phyloP scores from a whole-genome alignment of 1,140 invertebrate species.

The Psix sp. region DNA sequence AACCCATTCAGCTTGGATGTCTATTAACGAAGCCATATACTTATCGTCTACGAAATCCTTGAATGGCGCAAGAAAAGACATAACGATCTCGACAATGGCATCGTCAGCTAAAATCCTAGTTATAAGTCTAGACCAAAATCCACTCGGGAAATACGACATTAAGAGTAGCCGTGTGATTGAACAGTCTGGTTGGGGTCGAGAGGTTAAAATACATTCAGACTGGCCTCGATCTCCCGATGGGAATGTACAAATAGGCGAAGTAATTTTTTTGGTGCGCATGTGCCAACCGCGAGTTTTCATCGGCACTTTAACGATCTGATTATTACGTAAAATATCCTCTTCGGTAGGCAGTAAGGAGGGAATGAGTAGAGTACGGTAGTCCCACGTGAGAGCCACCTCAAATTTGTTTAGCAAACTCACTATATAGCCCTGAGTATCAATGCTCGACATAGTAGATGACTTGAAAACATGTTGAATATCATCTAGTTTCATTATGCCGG shows the following conservation, averaged over 20 bases:
- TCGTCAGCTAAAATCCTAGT: slow-evolving; percentile 95
- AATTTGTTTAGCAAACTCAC: slow-evolving; percentile 96
- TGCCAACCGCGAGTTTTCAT: slow-evolving; percentile 85
- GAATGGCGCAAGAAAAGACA: slow-evolving; percentile 73
- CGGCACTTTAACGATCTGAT: slow-evolving; percentile 80
- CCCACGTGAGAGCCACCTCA: slow-evolving; percentile 98
- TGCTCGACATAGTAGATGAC: slow-evolving; percentile 78
- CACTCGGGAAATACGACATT: slow-evolving; percentile 98
- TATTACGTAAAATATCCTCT: slow-evolving; percentile 79
- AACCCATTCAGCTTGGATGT: slow-evolving; percentile 91
- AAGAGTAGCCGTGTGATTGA: slow-evolving; percentile 85
- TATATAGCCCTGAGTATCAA: slow-evolving; percentile 87
- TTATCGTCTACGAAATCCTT: slow-evolving; percentile 80
- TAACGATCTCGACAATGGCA: slow-evolving; percentile 88
- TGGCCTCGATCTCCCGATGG: slow-evolving; percentile 51
- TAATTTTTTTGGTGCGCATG: slow-evolving; percentile 79
- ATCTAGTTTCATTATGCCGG: slow-evolving; percentile 95
- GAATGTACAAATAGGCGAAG: slow-evolving; percentile 76
- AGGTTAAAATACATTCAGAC: slow-evolving; percentile 69
- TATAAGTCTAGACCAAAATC: slow-evolving; percentile 97
- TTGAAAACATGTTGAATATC: slow-evolving; percentile 97
- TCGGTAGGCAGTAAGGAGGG: slow-evolving; percentile 94
- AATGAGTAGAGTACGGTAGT: slow-evolving; percentile 92
- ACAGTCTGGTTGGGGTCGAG: slow-evolving; percentile 77
- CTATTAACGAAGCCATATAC: slow-evolving; percentile 80